These are phyloP conservation scores for Crocodylus rhombifer DNA, from an alignment of 2,797 vertebrate genomes.

Conservation along the genomic window DNA sequence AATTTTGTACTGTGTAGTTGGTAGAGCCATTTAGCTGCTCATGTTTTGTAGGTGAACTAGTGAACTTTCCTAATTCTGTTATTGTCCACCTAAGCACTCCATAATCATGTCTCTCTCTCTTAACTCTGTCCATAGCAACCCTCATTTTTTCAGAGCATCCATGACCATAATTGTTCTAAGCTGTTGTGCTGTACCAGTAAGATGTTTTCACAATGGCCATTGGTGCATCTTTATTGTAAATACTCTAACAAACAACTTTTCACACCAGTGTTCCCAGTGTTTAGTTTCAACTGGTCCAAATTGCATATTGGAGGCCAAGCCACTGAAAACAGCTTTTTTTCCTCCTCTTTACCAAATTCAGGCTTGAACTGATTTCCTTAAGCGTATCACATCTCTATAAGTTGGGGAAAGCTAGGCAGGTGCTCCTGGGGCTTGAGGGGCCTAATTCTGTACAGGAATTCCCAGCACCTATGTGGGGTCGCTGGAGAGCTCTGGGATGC, in stretches of 20 bases:
- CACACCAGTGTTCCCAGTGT: neutral
- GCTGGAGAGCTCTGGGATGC: too few relatives aligned
- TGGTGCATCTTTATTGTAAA: neutral
- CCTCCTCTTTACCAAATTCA: neutral
- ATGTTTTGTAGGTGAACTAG: neutral
- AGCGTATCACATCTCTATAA: too few relatives aligned
- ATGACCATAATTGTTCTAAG: neutral
- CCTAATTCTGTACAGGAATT: too few relatives aligned
- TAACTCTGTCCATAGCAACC: accelerated
- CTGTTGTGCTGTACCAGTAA: neutral
- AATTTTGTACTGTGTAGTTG: neutral
- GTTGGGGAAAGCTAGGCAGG: too few relatives aligned
- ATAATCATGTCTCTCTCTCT: neutral
- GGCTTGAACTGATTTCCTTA: neutral
- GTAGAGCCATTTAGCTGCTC: neutral
- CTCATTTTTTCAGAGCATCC: neutral
- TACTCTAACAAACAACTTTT: neutral
- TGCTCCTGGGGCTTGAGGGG: too few relatives aligned
- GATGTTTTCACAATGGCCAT: accelerated
- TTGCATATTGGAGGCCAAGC: neutral
- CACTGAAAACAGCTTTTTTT: neutral
- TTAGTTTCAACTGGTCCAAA: neutral
- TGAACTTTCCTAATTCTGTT: neutral
- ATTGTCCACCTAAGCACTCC: neutral
- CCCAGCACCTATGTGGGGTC: too few relatives aligned